Evolutionary conservation across 2,797 vertebrate genomes (phyloP).

Genomic region (Crax fasciolata): DNA sequence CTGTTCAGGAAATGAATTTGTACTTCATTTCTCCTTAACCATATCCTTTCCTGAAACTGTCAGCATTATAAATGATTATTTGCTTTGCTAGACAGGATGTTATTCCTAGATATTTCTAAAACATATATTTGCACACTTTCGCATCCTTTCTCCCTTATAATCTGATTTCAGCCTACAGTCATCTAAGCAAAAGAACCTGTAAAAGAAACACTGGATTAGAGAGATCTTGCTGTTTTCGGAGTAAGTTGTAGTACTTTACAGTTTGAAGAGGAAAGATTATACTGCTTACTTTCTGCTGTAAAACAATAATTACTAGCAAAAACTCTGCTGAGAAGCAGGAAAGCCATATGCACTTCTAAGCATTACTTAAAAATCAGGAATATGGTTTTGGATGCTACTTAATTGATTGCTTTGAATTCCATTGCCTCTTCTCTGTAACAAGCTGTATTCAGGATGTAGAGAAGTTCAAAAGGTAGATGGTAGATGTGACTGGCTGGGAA

Average conservation of each 20-base stretch:
- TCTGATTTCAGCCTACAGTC: neutral
- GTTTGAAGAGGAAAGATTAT: neutral
- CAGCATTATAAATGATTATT: constrained; percentile 4
- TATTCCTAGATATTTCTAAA: constrained; percentile 7
- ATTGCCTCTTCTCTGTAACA: neutral
- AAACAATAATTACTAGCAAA: neutral
- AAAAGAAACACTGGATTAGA: neutral
- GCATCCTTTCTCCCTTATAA: neutral
- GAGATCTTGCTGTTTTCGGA: neutral
- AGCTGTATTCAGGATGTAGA: neutral
- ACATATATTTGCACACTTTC: neutral
- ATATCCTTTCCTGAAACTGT: neutral
- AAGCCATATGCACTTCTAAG: neutral
- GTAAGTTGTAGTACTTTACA: neutral
- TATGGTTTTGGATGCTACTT: neutral
- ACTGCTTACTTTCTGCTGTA: neutral
- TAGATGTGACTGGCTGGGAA: neutral
- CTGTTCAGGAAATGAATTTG: neutral
- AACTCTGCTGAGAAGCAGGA: neutral
- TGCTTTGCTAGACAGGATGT: neutral
- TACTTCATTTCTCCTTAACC: neutral
- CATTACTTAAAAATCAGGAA: neutral
- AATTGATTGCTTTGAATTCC: neutral
- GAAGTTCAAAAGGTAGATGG: neutral
- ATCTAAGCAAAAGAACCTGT: neutral